phyloP scores from a whole-genome alignment of 64 coral and sea anemone species.

The Pocillopora verrucosa region DNA sequence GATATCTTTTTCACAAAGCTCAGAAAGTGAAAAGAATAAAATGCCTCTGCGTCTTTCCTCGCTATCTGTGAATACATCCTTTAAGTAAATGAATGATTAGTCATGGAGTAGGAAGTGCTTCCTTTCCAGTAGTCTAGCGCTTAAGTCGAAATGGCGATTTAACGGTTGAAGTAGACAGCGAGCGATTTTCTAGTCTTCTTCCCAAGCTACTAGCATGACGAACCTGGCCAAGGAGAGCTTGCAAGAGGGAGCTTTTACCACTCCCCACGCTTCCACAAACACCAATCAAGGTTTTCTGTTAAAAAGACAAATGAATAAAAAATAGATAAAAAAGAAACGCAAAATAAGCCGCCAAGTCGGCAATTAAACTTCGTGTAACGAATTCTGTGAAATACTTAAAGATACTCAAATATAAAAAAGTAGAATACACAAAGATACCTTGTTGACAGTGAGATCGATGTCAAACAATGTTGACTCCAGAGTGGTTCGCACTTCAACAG shows the following conservation, averaged over 20 bases:
- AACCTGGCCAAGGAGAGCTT: constrained; percentile 83
- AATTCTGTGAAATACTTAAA: neutral
- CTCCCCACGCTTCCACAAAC: constrained; percentile 93
- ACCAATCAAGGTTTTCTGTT: constrained; percentile 70
- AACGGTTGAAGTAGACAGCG: too few species aligned
- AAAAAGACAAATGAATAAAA: neutral
- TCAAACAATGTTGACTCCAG: constrained; percentile 75
- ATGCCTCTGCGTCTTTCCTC: too few species aligned
- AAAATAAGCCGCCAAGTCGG: too few species aligned
- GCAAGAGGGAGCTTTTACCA: constrained; percentile 85
- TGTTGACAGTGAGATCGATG: constrained; percentile 77
- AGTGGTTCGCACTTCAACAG: constrained; percentile 63
- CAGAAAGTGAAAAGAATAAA: too few species aligned
- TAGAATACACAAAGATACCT: constrained; percentile 33
- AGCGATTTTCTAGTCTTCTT: too few species aligned
- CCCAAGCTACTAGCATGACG: neutral
- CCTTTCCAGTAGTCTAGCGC: too few species aligned
- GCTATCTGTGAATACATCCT: too few species aligned
- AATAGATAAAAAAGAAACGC: neutral
- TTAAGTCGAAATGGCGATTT: too few species aligned
- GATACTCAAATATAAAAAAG: neutral
- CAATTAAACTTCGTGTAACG: neutral
- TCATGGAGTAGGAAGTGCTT: too few species aligned
- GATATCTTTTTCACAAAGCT: too few species aligned
- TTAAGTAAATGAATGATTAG: too few species aligned